phyloP scores from a whole-genome alignment of 2,888 invertebrate species.

The Nemapogon koenigi region DNA sequence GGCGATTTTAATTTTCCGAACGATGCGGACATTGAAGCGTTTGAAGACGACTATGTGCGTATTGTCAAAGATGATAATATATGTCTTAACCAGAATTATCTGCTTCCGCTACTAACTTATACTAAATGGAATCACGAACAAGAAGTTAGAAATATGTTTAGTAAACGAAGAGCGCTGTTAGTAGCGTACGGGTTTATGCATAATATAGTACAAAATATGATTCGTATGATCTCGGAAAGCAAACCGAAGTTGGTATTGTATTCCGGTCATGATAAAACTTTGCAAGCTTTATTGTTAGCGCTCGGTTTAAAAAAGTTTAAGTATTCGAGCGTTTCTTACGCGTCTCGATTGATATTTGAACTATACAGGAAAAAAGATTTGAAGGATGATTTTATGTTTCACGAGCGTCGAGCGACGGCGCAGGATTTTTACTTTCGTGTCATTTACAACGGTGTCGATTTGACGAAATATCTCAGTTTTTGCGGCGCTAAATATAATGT shows the following conservation, averaged over 20 bases:
- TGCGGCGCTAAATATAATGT: conserved; percentile 70
- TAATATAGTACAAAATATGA: conserved; percentile 80
- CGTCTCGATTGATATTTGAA: conserved; percentile 87
- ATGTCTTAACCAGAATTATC: conserved; percentile 74
- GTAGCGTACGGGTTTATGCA: conserved; percentile 84
- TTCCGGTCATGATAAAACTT: conserved; percentile 91
- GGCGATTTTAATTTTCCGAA: conserved; percentile 59
- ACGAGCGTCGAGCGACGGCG: conserved; percentile 59
- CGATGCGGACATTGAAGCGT: conserved; percentile 46
- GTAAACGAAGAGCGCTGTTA: conserved; percentile 72
- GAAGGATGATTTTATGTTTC: conserved; percentile 59
- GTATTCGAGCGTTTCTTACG: conserved; percentile 80
- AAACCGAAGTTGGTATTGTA: conserved; percentile 79
- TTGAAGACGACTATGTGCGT: conserved; percentile 45
- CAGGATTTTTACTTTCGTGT: conserved; percentile 83
- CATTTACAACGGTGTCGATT: conserved; percentile 85
- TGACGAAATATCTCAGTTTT: conserved; percentile 81
- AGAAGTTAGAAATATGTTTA: conserved; percentile 65
- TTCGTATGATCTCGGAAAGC: conserved; percentile 79
- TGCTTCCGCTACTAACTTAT: conserved; percentile 80
- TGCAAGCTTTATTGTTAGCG: conserved; percentile 83
- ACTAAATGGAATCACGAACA: conserved; percentile 80
- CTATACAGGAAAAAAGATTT: conserved; percentile 74
- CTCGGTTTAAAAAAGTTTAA: conserved; percentile 73
- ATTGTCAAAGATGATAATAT: conserved; percentile 48